These are phyloP conservation scores for Hippocampus mohnikei DNA, from an alignment of 2,113 vertebrate species.

Conservation along the genomic window DNA sequence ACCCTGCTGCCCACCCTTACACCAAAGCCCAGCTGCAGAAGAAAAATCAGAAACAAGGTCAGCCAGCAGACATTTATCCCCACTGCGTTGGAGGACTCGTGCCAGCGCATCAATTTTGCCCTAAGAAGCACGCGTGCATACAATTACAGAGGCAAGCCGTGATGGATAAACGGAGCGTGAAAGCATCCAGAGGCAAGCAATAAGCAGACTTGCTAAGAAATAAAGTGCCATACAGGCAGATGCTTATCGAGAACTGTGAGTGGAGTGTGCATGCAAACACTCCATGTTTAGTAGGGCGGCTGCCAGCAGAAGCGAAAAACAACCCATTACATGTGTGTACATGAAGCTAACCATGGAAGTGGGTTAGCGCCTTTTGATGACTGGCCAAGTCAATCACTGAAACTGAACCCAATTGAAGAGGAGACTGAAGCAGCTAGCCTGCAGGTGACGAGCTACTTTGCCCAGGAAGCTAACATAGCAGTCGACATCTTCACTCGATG, in stretches of 20 bases:
- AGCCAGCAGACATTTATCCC: constrained; percentile 40
- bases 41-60: constrained; percentile 49
- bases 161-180: constrained; percentile 41
- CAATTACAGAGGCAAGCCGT: constrained; percentile 27
- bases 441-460: no score
- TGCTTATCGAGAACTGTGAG: constrained; percentile 29
- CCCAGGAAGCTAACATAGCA: no score
- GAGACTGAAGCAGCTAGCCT: no score
- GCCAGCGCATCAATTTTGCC: constrained; percentile 47
- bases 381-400: no score
- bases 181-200: constrained; percentile 22
- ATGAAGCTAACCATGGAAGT: background rate
- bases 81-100: constrained; percentile 19
- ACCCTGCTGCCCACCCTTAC: background rate
- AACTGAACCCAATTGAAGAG: no score
- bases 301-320: constrained; percentile 39
- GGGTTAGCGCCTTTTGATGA: background rate
- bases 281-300: constrained; percentile 34
- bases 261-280: background rate
- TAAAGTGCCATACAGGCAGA: constrained; percentile 37
- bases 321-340: background rate
- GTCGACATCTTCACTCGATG: no score
- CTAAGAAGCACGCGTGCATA: constrained; percentile 37
- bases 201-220: constrained; percentile 15
- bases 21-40: background rate